Evolutionary conservation across 2,888 invertebrate species (phyloP), one percentile per base, ranked within the genome.

Genomic region (Dascillus cervinus): DNA sequence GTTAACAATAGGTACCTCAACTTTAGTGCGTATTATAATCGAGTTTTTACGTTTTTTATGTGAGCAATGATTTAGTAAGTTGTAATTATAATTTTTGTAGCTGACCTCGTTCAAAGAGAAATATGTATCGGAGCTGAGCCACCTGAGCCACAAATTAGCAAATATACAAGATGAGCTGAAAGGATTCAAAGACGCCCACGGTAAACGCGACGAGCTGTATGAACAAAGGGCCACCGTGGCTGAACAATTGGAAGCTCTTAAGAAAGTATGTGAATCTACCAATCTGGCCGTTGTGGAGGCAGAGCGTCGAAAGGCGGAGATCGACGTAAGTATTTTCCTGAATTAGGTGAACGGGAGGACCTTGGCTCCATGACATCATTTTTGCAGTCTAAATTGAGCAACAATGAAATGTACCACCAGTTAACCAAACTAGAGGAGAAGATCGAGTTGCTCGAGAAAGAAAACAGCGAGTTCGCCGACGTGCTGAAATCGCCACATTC

Each of bases 271-370:
- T n/a, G 37, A 38, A 19, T 39, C 48, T n/a, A 48, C 46, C 8
- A 27, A 33, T 15, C 33, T 39, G 22, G 45, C 47, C 27, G 45
- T 49, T 10, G 27, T 29, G 8, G 49, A 49, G 33, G 44, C 37
- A 3, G 37, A 47, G 23, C 38, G 44, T 22, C 29, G 34, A 10
- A 39, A 44, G 30, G 24, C 25, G 5, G 43, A 49, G 23, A 29
- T 48, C 13, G 39, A 46, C 33, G 47, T 47, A 34, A 39, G 29
- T 6, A 17, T 17, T 6, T 17, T 4, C 17, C n/a, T n/a, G n/a
- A n/a, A n/a, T n/a, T n/a, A n/a, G 4, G 17, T 8, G 5, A 17
- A 17, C 8, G 4, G 17, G 17, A 8, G 8, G 17, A 17, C 8
- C 8, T 4, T 17, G 4, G 17, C 8, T 4, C 17, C 17, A 8